Conservation (phyloP, 1,140 invertebrate species). For the Euglossa dilemma region DNA sequence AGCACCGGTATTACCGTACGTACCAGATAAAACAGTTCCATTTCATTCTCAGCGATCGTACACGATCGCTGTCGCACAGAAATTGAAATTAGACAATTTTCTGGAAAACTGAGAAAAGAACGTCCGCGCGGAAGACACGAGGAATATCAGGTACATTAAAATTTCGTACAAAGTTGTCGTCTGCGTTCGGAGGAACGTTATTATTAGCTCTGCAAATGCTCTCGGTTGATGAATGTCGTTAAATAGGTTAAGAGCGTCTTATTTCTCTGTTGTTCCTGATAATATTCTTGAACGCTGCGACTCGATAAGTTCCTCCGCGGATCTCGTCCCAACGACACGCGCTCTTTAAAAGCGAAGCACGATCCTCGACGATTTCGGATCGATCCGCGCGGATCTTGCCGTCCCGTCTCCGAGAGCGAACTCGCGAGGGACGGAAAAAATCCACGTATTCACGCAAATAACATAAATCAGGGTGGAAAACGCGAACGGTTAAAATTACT, state of each 20-base stretch:
- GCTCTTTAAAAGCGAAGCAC: neutral
- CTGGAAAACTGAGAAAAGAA: no score
- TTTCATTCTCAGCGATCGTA: no score
- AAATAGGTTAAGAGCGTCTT: constrained; percentile 41
- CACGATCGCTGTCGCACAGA: no score
- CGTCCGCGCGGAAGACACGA: neutral
- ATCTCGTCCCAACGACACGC: neutral
- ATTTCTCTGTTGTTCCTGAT: constrained; percentile 30
- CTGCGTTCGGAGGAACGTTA: neutral
- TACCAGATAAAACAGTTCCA: no score
- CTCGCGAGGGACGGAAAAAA: neutral
- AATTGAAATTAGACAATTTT: neutral
- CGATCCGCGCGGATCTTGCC: no score
- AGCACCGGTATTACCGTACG: no score
- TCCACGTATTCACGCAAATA: constrained; percentile 12
- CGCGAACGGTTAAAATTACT: neutral
- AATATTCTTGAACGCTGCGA: constrained; percentile 9
- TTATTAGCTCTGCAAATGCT: constrained; percentile 26
- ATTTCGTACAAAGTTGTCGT: neutral
- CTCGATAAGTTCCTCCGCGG: neutral
- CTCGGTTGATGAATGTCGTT: constrained; percentile 19
- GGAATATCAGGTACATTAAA: neutral
- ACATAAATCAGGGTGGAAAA: constrained; percentile 4
- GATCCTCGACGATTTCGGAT: neutral
- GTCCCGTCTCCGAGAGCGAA: neutral